Evolutionary conservation across 2,888 invertebrate genomes (phyloP).

Genomic region (Anoncus sp.): DNA sequence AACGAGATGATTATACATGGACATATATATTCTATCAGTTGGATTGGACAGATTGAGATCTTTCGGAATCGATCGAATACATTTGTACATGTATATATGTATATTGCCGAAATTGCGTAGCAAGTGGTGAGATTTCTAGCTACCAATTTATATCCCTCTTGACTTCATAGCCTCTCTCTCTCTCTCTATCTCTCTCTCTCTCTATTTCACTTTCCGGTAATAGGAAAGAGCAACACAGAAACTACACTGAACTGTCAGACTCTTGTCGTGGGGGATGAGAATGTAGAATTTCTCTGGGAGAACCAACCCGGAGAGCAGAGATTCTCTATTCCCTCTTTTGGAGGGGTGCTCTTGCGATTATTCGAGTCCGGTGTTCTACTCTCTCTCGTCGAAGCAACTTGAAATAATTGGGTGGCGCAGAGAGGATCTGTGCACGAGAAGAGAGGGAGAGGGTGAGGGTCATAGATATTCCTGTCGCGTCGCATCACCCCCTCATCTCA

Average conservation of each 20-base stretch:
- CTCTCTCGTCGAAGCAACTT: slow-evolving; percentile 60
- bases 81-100: background rate
- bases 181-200: background rate
- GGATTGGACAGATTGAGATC: slow-evolving; percentile 14
- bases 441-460: slow-evolving; percentile 41
- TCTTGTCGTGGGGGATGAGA: background rate
- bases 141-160: background rate
- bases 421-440: slow-evolving; percentile 26
- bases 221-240: slow-evolving; percentile 46
- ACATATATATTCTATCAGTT: slow-evolving; percentile 27
- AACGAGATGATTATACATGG: background rate
- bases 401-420: slow-evolving; percentile 63
- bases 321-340: slow-evolving; percentile 13
- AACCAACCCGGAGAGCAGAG: slow-evolving; percentile 23
- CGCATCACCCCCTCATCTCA: slow-evolving; percentile 36
- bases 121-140: slow-evolving; percentile 7
- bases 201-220: background rate
- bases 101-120: background rate
- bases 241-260: slow-evolving; percentile 28
- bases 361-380: slow-evolving; percentile 42
- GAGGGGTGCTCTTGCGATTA: slow-evolving; percentile 40
- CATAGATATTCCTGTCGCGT: slow-evolving; percentile 60
- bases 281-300: slow-evolving; percentile 39
- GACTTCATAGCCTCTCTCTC: background rate
- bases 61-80: background rate